phyloP scores from a whole-genome alignment of 2,113 vertebrate genomes.

The Microtus montanus region DNA sequence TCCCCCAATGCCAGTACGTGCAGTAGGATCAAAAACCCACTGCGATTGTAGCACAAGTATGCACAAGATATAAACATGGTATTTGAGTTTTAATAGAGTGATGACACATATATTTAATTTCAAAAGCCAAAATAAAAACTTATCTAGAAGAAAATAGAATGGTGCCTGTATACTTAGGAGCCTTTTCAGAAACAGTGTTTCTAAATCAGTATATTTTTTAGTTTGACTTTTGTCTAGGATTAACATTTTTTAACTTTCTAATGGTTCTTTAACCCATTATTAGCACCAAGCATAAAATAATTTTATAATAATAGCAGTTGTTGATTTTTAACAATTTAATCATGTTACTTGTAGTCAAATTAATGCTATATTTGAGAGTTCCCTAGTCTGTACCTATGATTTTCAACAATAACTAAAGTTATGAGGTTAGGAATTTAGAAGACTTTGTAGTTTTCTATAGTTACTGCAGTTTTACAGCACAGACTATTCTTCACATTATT shows the following conservation, averaged over 20 bases:
- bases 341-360: neutral
- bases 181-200: neutral
- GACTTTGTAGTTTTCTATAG: no score
- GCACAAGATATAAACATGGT: constrained; percentile 14
- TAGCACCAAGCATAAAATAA: neutral
- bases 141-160: neutral
- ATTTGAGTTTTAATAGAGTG: constrained; percentile 31
- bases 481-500: neutral
- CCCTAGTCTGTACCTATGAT: neutral
- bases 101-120: constrained; percentile 39
- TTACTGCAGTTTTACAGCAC: no score
- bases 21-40: no score
- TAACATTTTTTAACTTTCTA: neutral
- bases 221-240: neutral
- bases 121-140: neutral
- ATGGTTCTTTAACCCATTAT: neutral
- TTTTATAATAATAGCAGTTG: neutral
- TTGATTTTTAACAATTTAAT: neutral
- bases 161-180: neutral
- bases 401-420: neutral
- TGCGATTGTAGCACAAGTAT: no score
- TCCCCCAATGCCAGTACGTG: no score
- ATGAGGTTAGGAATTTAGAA: neutral
- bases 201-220: neutral
- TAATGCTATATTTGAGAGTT: neutral